phyloP scores from a whole-genome alignment of 1,140 invertebrate species.

The Aphaenogaster rudis region DNA sequence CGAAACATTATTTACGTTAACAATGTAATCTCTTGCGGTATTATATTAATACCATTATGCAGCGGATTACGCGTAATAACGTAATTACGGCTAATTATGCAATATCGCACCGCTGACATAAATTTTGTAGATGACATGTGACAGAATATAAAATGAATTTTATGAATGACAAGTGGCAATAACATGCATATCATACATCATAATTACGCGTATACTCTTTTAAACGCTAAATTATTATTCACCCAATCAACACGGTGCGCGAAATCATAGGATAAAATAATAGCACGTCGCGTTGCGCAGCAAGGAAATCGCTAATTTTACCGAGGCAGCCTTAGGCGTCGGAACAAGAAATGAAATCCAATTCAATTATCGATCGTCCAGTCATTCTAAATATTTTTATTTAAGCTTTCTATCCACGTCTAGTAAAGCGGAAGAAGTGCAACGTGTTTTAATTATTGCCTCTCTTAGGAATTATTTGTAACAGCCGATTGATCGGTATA shows the following conservation, averaged over 20 bases:
- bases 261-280: conserved; percentile 29
- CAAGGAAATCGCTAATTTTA: conserved; percentile 33
- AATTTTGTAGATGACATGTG: conserved; percentile 54
- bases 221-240: conserved; percentile 52
- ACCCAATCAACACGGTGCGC: conserved; percentile 17
- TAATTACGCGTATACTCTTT: conserved; percentile 42
- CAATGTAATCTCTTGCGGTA: conserved; percentile 43
- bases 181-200: conserved; percentile 43
- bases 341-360: not conserved
- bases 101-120: conserved; percentile 37
- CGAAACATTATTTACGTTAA: conserved; percentile 49
- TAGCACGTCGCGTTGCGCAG: not conserved
- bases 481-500: not conserved
- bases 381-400: conserved; percentile 1
- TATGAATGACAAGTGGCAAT: conserved; percentile 58
- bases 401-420: not conserved
- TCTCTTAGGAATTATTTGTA: not conserved
- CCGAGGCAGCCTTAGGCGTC: not conserved
- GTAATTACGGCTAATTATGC: conserved; percentile 61
- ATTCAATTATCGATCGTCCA: not conserved
- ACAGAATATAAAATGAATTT: conserved; percentile 60
- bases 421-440: not conserved
- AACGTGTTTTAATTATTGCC: not conserved
- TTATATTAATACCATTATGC: conserved; percentile 50
- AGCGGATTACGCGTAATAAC: conserved; percentile 58